These are phyloP conservation scores for Cataglyphis livida DNA, from an alignment of 2,888 invertebrate genomes.

Conservation along the genomic window DNA sequence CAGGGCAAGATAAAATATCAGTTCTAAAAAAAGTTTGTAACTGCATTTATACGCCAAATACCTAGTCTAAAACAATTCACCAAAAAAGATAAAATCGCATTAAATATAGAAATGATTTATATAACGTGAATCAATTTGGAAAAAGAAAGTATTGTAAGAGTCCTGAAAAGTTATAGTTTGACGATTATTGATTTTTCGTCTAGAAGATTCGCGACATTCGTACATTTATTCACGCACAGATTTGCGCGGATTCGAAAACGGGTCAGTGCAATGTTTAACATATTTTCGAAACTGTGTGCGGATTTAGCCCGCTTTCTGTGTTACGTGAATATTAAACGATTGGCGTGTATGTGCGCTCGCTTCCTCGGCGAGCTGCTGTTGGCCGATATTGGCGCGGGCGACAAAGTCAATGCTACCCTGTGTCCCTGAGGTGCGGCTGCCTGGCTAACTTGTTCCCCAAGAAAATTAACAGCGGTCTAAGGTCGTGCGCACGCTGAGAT, in stretches of 20 bases:
- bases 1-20: neutral
- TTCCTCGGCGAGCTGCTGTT: neutral
- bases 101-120: neutral
- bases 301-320: conserved; percentile 18
- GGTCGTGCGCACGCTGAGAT: conserved; percentile 14
- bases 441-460: conserved; percentile 1
- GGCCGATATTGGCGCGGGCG: neutral
- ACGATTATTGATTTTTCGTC: conserved; percentile 11
- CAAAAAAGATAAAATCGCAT: conserved; percentile 12
- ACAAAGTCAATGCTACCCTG: conserved; percentile 30
- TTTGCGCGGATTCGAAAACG: neutral
- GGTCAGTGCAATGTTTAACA: neutral
- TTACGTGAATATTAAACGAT: conserved; percentile 26
- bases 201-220: neutral
- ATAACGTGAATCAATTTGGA: neutral
- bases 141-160: neutral
- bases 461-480: conserved; percentile 48
- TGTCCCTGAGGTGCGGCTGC: neutral
- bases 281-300: conserved; percentile 23
- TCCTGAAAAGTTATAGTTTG: neutral
- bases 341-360: too few relatives aligned
- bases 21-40: neutral
- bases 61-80: neutral
- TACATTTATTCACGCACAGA: neutral
- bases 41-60: neutral